Evolutionary conservation across 2,888 invertebrate genomes (phyloP).

Genomic region (Artemia sinica): DNA sequence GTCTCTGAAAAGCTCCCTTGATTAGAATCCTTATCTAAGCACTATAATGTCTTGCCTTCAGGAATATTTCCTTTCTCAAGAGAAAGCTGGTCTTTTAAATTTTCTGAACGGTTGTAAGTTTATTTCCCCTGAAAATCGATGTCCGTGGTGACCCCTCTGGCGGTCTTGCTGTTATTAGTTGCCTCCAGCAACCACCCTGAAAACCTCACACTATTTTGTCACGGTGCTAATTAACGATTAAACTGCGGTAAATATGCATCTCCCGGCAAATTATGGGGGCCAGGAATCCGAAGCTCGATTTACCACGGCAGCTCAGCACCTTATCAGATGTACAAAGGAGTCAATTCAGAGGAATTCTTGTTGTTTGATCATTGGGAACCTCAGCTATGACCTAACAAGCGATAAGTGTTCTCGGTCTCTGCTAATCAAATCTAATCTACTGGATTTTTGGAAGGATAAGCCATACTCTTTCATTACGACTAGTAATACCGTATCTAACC

Average conservation of each 20-base stretch:
- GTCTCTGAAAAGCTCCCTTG: too few relatives aligned
- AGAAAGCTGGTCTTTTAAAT: neutral
- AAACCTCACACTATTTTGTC: neutral
- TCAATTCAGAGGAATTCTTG: neutral
- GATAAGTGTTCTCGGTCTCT: neutral
- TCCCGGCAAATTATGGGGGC: neutral
- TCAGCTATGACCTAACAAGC: neutral
- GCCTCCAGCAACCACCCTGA: neutral
- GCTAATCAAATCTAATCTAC: neutral
- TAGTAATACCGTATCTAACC: neutral
- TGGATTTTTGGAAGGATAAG: neutral
- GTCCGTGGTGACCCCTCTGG: neutral
- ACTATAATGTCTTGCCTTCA: neutral
- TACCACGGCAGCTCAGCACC: neutral
- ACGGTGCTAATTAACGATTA: too few relatives aligned
- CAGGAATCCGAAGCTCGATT: neutral
- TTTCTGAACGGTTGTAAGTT: neutral
- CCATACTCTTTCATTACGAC: neutral
- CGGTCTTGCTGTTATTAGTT: neutral
- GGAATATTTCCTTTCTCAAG: neutral
- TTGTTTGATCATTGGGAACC: neutral
- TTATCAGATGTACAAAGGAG: neutral
- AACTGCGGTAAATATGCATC: neutral
- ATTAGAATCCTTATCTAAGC: neutral
- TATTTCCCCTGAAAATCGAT: neutral